Evolutionary conservation across 2,797 vertebrate genomes (phyloP).

Genomic region (Yasuhikotakia modesta): DNA sequence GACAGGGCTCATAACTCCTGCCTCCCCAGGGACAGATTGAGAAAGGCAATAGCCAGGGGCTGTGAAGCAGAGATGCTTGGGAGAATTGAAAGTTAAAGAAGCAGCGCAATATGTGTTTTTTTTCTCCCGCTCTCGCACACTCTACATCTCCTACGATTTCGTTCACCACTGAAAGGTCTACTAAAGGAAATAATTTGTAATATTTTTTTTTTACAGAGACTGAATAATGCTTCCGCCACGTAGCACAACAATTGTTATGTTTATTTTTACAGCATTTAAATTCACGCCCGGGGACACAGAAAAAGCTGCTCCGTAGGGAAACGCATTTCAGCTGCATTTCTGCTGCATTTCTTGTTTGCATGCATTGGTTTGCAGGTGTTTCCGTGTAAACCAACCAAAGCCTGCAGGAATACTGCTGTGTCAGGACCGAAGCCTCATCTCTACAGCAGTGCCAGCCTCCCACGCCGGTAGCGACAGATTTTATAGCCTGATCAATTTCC

Average conservation of each 20-base stretch:
- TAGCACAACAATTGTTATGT: not conserved
- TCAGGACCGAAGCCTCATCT: constrained; percentile 41
- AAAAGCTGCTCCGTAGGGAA: not conserved
- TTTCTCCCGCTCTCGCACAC: constrained; percentile 1
- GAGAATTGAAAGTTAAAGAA: constrained; percentile 99
- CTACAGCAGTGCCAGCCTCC: constrained; percentile 32
- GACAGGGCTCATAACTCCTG: constrained; percentile 99
- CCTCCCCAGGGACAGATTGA: constrained; percentile 98
- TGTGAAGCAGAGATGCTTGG: constrained; percentile 95
- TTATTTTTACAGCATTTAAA: not conserved
- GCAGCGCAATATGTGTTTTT: constrained; percentile 60
- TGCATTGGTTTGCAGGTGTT: not conserved
- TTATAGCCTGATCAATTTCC: constrained; percentile 79
- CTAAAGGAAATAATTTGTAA: not conserved
- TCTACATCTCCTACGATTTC: not conserved
- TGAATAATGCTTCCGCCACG: not conserved
- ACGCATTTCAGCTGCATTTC: not conserved
- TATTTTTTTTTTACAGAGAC: not conserved
- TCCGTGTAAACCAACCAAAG: constrained; percentile 26
- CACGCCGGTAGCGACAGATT: constrained; percentile 58
- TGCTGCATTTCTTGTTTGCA: constrained; percentile 3
- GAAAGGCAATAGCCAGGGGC: constrained; percentile 98
- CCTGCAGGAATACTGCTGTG: constrained; percentile 45
- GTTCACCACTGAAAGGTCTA: not conserved
- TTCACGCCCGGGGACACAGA: not conserved